Evolutionary conservation across 2,797 vertebrate species (phyloP).

Genomic region (Mormyrus hasselquistii): DNA sequence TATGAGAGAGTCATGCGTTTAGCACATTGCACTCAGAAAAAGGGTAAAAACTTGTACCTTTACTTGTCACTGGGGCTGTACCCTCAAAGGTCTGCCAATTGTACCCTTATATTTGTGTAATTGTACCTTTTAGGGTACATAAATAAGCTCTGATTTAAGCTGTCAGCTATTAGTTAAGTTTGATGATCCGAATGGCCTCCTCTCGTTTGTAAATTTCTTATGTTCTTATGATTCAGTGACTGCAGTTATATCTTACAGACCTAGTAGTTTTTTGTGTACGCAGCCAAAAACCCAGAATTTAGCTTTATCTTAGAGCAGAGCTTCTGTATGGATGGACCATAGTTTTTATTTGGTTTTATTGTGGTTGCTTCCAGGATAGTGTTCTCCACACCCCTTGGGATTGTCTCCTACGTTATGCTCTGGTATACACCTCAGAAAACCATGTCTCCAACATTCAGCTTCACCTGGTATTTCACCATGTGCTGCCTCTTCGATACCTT

Average conservation of each 20-base stretch:
- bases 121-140: too few species aligned
- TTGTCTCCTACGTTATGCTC: slow-evolving; percentile 48
- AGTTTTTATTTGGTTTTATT: not conserved
- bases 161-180: not conserved
- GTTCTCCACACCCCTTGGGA: slow-evolving; percentile 43
- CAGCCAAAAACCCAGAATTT: not conserved
- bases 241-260: not conserved
- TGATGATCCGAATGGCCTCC: not conserved
- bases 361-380: slow-evolving; percentile 40
- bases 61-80: too few species aligned
- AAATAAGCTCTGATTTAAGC: not conserved
- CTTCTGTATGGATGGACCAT: not conserved
- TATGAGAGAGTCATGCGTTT: not conserved
- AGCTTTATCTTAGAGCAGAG: not conserved
- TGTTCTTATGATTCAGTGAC: not conserved
- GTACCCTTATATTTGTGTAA: too few species aligned
- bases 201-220: not conserved
- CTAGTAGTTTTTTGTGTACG: not conserved
- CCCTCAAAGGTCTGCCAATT: too few species aligned
- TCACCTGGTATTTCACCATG: slow-evolving; percentile 55
- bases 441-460: slow-evolving; percentile 41
- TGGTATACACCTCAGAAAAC: slow-evolving; percentile 47
- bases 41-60: too few species aligned
- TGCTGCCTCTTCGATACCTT: slow-evolving; percentile 58
- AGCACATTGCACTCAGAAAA: too few species aligned